Evolutionary conservation across 2,113 vertebrate genomes (phyloP), one percentile per base, ranked within the genome.

Genomic region (Gallinago media): DNA sequence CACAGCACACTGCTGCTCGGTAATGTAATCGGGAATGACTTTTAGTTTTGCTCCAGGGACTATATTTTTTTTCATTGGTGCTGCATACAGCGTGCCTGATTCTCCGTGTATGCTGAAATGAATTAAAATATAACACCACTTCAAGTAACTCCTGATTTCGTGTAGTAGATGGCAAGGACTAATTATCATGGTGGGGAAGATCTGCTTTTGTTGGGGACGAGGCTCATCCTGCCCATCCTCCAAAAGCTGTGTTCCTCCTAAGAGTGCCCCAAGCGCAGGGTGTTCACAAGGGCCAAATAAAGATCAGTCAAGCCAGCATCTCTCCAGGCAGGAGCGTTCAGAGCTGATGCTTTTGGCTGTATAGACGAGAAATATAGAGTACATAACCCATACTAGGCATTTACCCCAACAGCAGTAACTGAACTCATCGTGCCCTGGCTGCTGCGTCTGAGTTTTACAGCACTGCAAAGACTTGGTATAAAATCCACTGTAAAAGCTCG

Each of bases 1-100:
- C n/a, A 11, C 55, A 42, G 61, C 2, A 2, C 3, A 1, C 38
- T 76, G 78, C 47, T 93, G 34, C 68, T 75, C 2, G 0, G 11
- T 68, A 47, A 59, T 54, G 18, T 38, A 44, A 72, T 78, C 1
- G 1, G 77, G 42, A 72, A 78, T 62, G 40, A 68, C 78, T 74
- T 34, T 12, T 32, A 61, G 2, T 17, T 66, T 88, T 77, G 67
- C 75, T 84, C 59, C 34, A 73, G 65, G 72, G 42, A n/a, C 34
- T 65, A 0, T 15, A 9, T 59, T 73, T 89, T 23, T 62, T 81
- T 92, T 84, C 52, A 4, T 5, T 67, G 52, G 20, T 96, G 32
- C 85, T 85, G 80, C 18, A 4, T 58, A 68, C 47, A 63, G 15
- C 18, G 23, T 49, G 42, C 70, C 26, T 73, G 47, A 44, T 83